phyloP scores from a whole-genome alignment of 2,888 invertebrate species.

The Pogonocherus hispidulus region DNA sequence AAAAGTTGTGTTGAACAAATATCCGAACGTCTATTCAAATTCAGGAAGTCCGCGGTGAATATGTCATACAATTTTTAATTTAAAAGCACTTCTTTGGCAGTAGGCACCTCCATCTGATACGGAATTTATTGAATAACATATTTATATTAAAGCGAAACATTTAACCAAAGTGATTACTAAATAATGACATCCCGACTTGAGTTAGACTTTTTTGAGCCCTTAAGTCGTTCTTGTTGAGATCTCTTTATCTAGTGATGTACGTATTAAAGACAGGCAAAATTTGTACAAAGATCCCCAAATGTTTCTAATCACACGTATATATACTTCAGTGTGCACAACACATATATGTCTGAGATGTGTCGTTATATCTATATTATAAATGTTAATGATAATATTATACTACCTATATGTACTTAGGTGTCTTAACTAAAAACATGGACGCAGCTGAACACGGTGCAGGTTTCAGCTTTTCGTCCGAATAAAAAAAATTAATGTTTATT shows the following conservation, averaged over 20 bases:
- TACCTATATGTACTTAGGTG: slow-evolving; percentile 48
- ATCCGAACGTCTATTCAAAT: no score
- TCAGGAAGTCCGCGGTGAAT: no score
- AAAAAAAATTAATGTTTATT: slow-evolving; percentile 51
- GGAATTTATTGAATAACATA: no score
- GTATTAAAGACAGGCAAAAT: slow-evolving; percentile 36
- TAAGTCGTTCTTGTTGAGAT: slow-evolving; percentile 51
- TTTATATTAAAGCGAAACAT: no score
- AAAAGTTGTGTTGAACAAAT: no score
- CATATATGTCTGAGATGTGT: slow-evolving; percentile 40
- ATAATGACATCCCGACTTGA: slow-evolving; percentile 35
- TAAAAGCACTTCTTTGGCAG: no score
- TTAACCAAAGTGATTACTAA: slow-evolving; percentile 20
- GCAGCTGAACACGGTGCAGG: slow-evolving; percentile 56
- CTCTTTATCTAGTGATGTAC: slow-evolving; percentile 40
- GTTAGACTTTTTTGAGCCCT: slow-evolving; percentile 57
- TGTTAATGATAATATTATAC: slow-evolving; percentile 43
- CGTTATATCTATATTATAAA: slow-evolving; percentile 47
- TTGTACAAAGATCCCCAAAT: slow-evolving; percentile 35
- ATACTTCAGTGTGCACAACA: slow-evolving; percentile 37
- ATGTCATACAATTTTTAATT: no score
- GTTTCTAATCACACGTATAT: slow-evolving; percentile 36
- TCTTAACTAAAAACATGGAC: slow-evolving; percentile 50
- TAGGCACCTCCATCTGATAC: no score
- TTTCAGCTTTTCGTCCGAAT: slow-evolving; percentile 47